A percentile compares a stretch with the other conserved stretches of the same genome.
Evolutionary conservation across 2,888 invertebrate species (phyloP).

Genomic region (Drosophila siamana): DNA sequence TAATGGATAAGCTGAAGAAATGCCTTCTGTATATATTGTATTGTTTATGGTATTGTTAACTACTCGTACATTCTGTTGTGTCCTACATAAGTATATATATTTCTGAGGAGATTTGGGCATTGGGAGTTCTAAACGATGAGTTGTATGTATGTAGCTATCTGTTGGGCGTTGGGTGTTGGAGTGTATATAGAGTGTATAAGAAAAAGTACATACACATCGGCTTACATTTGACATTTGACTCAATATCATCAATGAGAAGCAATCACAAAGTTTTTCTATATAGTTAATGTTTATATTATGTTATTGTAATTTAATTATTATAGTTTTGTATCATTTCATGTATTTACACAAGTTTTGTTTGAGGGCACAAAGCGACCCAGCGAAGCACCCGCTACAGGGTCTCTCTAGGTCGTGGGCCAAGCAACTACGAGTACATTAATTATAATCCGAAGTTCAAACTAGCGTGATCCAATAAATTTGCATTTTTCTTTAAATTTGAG

Average conservation of each 20-base stretch:
- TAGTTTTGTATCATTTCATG: slow-evolving; percentile 24
- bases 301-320: slow-evolving; percentile 25
- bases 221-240: slow-evolving; percentile 49
- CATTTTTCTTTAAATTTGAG: slow-evolving; percentile 1
- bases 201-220: slow-evolving; percentile 41
- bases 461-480: slow-evolving; percentile 7
- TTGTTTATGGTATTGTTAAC: slow-evolving; percentile 48
- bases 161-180: neutral
- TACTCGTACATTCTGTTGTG: slow-evolving; percentile 46
- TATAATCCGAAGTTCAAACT: slow-evolving; percentile 19
- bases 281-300: slow-evolving; percentile 27
- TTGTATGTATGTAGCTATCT: slow-evolving; percentile 7
- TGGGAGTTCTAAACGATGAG: slow-evolving; percentile 9
- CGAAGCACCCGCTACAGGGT: slow-evolving; percentile 29
- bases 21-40: slow-evolving; percentile 16
- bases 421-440: slow-evolving; percentile 50
- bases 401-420: slow-evolving; percentile 30
- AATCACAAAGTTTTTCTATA: slow-evolving; percentile 76
- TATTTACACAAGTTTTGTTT: slow-evolving; percentile 62
- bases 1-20: slow-evolving; percentile 33
- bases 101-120: neutral
- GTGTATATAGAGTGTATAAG: slow-evolving; percentile 24
- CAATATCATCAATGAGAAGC: slow-evolving; percentile 74
- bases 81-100: slow-evolving; percentile 34
- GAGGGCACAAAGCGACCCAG: slow-evolving; percentile 26